Percentiles rank a stretch among this genome's conserved stretches.
phyloP scores from a whole-genome alignment of 2,113 vertebrate genomes.

The Thomomys bottae region DNA sequence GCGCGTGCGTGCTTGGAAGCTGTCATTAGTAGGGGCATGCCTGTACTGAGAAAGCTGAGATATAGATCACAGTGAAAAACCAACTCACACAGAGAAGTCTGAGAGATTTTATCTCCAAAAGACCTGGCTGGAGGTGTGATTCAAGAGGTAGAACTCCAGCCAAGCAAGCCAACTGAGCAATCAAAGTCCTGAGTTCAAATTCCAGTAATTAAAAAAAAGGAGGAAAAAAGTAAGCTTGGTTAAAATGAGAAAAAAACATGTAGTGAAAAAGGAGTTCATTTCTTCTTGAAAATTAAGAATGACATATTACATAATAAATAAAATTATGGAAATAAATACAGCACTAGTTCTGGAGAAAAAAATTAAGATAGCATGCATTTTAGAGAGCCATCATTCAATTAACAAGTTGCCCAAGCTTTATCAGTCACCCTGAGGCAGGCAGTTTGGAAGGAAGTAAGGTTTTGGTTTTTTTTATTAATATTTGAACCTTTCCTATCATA shows the following conservation, averaged over 20 bases:
- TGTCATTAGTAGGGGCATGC: too few species aligned
- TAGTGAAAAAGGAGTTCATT: conserved; percentile 14
- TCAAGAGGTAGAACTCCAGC: too few species aligned
- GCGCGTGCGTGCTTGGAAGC: too few species aligned
- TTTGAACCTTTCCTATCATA: background rate
- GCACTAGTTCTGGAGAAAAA: background rate
- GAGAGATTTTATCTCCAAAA: too few species aligned
- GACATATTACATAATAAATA: background rate
- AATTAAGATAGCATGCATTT: background rate
- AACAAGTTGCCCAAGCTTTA: background rate
- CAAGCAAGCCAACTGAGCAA: too few species aligned
- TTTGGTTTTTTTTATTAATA: conserved; percentile 9
- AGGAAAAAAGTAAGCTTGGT: conserved; percentile 11
- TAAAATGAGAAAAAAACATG: conserved; percentile 29
- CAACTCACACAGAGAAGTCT: too few species aligned
- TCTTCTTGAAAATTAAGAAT: conserved; percentile 8
- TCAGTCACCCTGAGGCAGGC: background rate
- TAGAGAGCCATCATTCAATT: background rate
- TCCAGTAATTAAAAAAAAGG: too few species aligned
- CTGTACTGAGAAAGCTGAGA: too few species aligned
- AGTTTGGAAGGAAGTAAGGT: background rate
- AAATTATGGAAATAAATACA: background rate
- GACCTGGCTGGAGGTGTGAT: too few species aligned
- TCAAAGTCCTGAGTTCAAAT: too few species aligned
- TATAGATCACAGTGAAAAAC: too few species aligned